Base-by-base conservation (phyloP, 2,888 invertebrate genomes). In the Phyto melanocephala region DNA sequence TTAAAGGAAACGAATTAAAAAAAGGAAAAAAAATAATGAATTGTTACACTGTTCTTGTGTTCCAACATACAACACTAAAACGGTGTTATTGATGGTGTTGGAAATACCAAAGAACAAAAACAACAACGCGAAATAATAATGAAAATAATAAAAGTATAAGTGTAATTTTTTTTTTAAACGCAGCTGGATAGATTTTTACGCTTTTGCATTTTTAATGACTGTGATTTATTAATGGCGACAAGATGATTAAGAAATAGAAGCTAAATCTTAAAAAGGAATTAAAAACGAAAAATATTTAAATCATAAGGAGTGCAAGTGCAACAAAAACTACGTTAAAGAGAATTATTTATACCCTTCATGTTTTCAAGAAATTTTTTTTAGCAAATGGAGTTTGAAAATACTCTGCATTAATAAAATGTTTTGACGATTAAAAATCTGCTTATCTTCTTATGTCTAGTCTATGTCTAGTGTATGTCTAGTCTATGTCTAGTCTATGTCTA, bases 151-250 rank as follows among this genome's bases (percentile, higher is more conserved):
- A 62, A 72, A 54, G 35, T 62, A 60, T 24, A 76, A 78, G 60
- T 28, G 20, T 70, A 62, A 78, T 33, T 71, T 28, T 84, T 80
- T 72, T 65, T 74, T 75, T 77, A 60, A 76, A 71, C 84, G 75
- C 85, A 84, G 85, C 85, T 77, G 85, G 82, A 85, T 85, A 52
- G 62, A 77, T 70, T 77, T 76, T 77, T 77, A 70, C 24, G 77
- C 77, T 85, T 84, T 83, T 80, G 89, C 89, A 89, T 90, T 90
- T 89, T 90, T 89, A 89, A 89, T 90, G 90, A 88, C 87, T 88
- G 87, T 90, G 90, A 89, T 89, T 89, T 89, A 89, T 89, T 89
- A 89, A 90, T 89, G 90, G 88, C 88, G 88, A 88, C 87, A 86
- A 86, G 86, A 87, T 89, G 89, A 89, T 89, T 89, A 89, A 89